Evolutionary conservation across 2,113 vertebrate genomes (phyloP), one percentile per base, ranked within the genome.

Genomic region (Ictalurus furcatus): DNA sequence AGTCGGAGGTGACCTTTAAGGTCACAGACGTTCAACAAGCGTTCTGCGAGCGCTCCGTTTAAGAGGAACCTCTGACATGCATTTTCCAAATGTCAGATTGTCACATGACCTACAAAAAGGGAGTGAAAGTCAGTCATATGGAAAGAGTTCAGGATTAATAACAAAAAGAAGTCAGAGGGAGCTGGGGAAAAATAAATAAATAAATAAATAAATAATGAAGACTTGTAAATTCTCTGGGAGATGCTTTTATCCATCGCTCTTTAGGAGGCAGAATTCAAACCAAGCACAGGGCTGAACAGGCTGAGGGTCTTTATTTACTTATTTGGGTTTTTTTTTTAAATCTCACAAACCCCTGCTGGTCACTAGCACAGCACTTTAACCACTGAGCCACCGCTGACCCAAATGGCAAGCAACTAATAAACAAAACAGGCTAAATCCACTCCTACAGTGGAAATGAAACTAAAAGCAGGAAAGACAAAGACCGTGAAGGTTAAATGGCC

Each of bases 1-100:
- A 85, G n/a, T 84, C 40, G 16, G 81, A 56, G 4, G 48, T 67
- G 74, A 89, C 74, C 48, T 80, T 71, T 80, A 54, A 85, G 19
- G 74, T 76, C 67, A 61, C 9, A n/a, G 0, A 37, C 8, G 69
- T 76, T 84, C 25, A 14, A n/a, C 37, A 71, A 69, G 48, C 9
- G 2, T 54, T 82, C 19, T 59, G 4, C 0, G 11, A 59, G 4
- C 3, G 11, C 5, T 23, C 3, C 6, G 69, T 71, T 61, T 73
- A 73, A 56, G 12, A n/a, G 67, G 19, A 84, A 61, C 14, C 21
- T 30, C 67, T 21, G 28, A 84, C 28, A 28, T 30, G 17, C 80
- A 71, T 83, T 83, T 84, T 61, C 34, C 4, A 40, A 83, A 84
- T 48, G 30, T 83, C 58, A 81, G 9, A 1, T 16, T 28, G 61